Evolutionary conservation across 2,797 vertebrate genomes (phyloP).

Genomic region (Sorex maritimensis): DNA sequence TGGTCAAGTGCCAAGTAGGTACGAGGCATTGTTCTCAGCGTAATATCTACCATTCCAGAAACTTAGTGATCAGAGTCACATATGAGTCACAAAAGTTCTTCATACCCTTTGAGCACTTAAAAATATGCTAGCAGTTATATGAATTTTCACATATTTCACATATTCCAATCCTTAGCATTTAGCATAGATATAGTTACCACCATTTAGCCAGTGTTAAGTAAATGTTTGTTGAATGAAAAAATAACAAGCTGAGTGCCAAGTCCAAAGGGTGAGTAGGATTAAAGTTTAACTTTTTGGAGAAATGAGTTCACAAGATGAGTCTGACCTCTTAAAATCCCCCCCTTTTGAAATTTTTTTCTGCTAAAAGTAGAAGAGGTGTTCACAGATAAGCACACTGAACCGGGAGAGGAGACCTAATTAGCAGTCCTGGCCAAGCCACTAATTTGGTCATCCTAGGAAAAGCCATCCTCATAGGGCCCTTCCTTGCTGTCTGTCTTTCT

Average conservation of each 20-base stretch:
- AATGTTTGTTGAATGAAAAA: slow-evolving; percentile 68
- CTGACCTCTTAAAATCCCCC: slow-evolving; percentile 36
- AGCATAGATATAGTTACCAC: slow-evolving; percentile 28
- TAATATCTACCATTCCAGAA: slow-evolving; percentile 51
- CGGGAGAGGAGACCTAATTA: slow-evolving; percentile 1
- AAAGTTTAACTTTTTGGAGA: slow-evolving; percentile 71
- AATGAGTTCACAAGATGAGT: neutral
- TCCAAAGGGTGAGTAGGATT: slow-evolving; percentile 58
- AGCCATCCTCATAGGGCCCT: neutral
- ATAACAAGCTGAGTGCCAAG: slow-evolving; percentile 60
- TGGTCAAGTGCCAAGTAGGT: neutral
- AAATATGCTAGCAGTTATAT: neutral
- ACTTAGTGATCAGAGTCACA: slow-evolving; percentile 4
- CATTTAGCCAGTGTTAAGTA: neutral
- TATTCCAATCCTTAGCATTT: slow-evolving; percentile 14
- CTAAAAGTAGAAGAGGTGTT: neutral
- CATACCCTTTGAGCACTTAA: slow-evolving; percentile 22
- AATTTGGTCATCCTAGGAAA: slow-evolving; percentile 36
- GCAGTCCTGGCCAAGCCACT: slow-evolving; percentile 35
- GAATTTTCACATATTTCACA: neutral
- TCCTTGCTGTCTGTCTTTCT: no score
- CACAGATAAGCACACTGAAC: neutral
- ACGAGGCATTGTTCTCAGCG: slow-evolving; percentile 9
- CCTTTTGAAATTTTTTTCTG: neutral
- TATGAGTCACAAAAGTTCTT: slow-evolving; percentile 10